phyloP scores from a whole-genome alignment of 1,140 invertebrate genomes.

The Drosophila nigromelanica region DNA sequence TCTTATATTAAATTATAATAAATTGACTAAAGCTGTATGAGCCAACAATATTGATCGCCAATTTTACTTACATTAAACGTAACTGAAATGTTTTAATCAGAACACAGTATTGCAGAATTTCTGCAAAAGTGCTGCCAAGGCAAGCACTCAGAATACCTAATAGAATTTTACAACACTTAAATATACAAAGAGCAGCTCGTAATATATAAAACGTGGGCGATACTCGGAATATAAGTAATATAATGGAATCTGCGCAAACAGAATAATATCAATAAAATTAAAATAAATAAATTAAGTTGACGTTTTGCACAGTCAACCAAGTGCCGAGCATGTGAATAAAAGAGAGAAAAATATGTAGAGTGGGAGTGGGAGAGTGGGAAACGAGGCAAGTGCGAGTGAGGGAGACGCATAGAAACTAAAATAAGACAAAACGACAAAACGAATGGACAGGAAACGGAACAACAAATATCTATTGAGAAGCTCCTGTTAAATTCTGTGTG shows the following conservation, averaged over 20 bases:
- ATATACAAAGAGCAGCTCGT: slow-evolving; percentile 16
- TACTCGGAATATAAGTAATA: slow-evolving; percentile 50
- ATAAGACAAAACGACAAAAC: slow-evolving; percentile 28
- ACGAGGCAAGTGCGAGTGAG: slow-evolving; percentile 6
- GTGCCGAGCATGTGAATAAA: slow-evolving; percentile 8
- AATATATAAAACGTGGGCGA: slow-evolving; percentile 44
- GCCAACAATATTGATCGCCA: slow-evolving; percentile 9
- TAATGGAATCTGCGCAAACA: slow-evolving; percentile 68
- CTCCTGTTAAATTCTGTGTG: slow-evolving; percentile 20
- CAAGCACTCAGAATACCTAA: neutral
- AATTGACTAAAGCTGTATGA: slow-evolving; percentile 12
- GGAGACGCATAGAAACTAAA: slow-evolving; percentile 28
- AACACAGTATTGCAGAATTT: neutral
- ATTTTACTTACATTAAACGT: neutral
- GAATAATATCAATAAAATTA: slow-evolving; percentile 76
- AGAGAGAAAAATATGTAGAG: slow-evolving; percentile 12
- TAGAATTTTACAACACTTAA: slow-evolving; percentile 39
- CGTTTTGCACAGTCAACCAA: slow-evolving; percentile 34
- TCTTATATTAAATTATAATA: slow-evolving; percentile 9
- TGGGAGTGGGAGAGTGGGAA: slow-evolving; percentile 3
- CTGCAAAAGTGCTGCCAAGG: neutral
- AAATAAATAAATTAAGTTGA: slow-evolving; percentile 63
- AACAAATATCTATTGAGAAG: slow-evolving; percentile 65
- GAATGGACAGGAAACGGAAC: slow-evolving; percentile 37
- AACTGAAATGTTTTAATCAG: neutral